Evolutionary conservation across 2,888 invertebrate species (phyloP).

Genomic region (Argyra leucocephala): DNA sequence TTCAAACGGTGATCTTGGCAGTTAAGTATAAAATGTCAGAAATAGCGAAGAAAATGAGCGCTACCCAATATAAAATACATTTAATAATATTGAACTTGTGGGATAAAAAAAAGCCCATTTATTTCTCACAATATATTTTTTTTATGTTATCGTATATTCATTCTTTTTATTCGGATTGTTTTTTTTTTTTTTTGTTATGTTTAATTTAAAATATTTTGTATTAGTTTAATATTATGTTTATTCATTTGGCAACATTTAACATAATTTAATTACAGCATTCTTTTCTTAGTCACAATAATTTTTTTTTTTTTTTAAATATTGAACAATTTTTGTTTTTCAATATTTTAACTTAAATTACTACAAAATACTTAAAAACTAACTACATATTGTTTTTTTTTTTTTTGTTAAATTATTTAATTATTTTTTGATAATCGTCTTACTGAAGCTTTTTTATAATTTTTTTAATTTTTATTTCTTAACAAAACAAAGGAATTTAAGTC

Average conservation of each 20-base stretch:
- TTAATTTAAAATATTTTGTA: neutral
- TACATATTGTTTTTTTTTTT: neutral
- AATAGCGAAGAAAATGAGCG: too few species aligned
- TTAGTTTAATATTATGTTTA: neutral
- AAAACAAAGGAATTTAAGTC: neutral
- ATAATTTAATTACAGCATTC: conserved; percentile 1
- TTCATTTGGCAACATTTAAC: conserved; percentile 6
- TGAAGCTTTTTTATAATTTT: neutral
- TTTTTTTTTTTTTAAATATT: too few species aligned
- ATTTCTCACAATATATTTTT: too few species aligned
- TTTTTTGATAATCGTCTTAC: neutral
- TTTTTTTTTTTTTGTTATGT: neutral
- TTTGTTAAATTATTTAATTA: neutral
- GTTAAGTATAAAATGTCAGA: too few species aligned
- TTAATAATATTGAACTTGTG: too few species aligned
- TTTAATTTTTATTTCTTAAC: neutral
- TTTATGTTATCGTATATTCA: too few species aligned
- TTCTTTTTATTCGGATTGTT: neutral
- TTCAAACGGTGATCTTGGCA: too few species aligned
- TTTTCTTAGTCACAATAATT: neutral
- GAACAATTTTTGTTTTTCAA: neutral
- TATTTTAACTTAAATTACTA: neutral
- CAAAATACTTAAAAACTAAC: neutral
- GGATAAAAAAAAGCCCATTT: neutral
- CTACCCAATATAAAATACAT: too few species aligned